Percentiles rank a stretch among this genome's conserved stretches.
Evolutionary conservation across 2,113 vertebrate species (phyloP).

Genomic region (Hucho hucho): DNA sequence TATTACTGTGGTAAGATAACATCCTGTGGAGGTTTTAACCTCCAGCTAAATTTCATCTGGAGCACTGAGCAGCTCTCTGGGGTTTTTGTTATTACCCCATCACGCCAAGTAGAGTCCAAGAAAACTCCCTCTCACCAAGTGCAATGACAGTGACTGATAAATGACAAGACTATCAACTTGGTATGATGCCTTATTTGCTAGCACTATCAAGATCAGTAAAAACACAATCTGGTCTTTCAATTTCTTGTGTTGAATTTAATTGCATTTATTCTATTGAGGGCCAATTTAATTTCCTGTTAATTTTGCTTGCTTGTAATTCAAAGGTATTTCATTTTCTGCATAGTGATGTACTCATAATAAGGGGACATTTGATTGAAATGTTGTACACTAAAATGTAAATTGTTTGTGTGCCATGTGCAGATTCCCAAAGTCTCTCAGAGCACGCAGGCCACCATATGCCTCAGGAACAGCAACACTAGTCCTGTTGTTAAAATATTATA

Average conservation of each 20-base stretch:
- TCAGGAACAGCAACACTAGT: too few species aligned
- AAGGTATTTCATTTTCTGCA: slow-evolving; percentile 1
- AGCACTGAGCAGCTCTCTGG: background rate
- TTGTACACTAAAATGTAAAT: background rate
- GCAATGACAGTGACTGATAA: background rate
- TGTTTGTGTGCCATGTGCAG: background rate
- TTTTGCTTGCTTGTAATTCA: background rate
- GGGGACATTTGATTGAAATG: background rate
- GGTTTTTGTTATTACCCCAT: background rate
- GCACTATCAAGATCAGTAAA: too few species aligned
- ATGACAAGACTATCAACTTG: background rate
- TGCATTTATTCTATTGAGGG: background rate
- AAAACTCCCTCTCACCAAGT: background rate
- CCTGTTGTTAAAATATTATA: too few species aligned
- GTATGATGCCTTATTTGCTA: background rate
- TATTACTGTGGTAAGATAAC: background rate
- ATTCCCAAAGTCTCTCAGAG: background rate
- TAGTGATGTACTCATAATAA: background rate
- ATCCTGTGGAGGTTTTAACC: background rate
- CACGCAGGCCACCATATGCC: too few species aligned
- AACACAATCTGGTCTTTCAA: too few species aligned
- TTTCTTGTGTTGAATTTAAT: background rate
- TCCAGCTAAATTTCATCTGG: background rate
- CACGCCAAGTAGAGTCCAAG: background rate
- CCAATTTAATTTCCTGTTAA: background rate